phyloP scores from a whole-genome alignment of 2,113 vertebrate species.

The Chiloscyllium plagiosum region DNA sequence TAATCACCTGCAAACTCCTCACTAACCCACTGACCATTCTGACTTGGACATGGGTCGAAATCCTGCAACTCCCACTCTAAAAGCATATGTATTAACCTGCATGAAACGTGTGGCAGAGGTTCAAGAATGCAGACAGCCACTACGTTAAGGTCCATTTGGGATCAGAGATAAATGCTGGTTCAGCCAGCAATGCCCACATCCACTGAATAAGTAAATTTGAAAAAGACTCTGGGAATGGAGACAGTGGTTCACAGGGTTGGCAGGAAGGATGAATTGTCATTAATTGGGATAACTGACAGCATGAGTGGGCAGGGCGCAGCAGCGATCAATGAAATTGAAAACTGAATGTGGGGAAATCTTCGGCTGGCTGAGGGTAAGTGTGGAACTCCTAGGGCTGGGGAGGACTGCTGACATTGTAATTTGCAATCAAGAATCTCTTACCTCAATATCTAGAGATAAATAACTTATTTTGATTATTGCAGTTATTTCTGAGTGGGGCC shows the following conservation, averaged over 20 bases:
- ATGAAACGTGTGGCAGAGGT: too few species aligned
- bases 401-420: neutral
- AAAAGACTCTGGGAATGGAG: neutral
- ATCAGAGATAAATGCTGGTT: too few species aligned
- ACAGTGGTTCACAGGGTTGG: neutral
- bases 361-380: neutral
- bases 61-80: too few species aligned
- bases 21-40: too few species aligned
- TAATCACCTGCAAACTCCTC: too few species aligned
- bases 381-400: neutral
- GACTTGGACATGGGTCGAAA: too few species aligned
- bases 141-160: too few species aligned
- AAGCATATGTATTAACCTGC: too few species aligned
- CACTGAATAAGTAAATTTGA: too few species aligned
- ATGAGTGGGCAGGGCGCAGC: neutral
- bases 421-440: neutral
- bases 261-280: neutral
- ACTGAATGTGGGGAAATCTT: neutral
- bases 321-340: neutral
- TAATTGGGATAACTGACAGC: neutral
- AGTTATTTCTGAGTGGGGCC: neutral
- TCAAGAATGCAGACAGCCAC: too few species aligned
- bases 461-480: neutral
- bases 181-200: too few species aligned
- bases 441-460: neutral